A percentile compares a stretch with the other conserved stretches of the same genome.
These are phyloP conservation scores for Cataglyphis livida DNA, from an alignment of 2,888 invertebrate genomes.

Conservation along the genomic window DNA sequence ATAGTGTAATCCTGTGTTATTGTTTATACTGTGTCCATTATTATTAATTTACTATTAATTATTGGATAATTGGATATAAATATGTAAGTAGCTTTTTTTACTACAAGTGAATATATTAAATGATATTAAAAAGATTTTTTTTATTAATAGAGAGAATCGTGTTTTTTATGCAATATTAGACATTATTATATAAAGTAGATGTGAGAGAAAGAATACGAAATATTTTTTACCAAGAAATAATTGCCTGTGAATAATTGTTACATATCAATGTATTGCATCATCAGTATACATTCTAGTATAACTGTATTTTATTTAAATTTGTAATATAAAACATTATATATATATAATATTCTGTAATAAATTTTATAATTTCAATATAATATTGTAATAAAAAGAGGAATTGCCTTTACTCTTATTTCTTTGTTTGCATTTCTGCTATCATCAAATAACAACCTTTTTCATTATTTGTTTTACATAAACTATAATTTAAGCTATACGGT, in stretches of 20 bases:
- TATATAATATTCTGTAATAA: constrained; percentile 10
- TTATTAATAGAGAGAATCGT: constrained; percentile 10
- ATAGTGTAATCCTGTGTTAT: not conserved
- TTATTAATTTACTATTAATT: not conserved
- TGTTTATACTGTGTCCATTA: not conserved
- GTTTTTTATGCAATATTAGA: not conserved
- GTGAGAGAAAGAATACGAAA: not conserved
- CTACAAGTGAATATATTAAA: not conserved
- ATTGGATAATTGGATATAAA: constrained; percentile 6
- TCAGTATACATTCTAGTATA: not conserved
- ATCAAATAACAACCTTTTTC: constrained; percentile 41
- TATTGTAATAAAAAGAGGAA: constrained; percentile 57
- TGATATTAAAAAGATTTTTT: not conserved
- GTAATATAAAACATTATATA: constrained; percentile 27
- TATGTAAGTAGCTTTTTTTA: not conserved
- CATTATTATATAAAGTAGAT: constrained; percentile 14
- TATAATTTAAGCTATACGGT: constrained; percentile 70
- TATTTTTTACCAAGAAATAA: constrained; percentile 11
- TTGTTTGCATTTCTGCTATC: constrained; percentile 2
- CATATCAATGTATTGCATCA: not conserved
- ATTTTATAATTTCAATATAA: constrained; percentile 44
- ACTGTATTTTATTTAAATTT: constrained; percentile 30
- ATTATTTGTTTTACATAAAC: constrained; percentile 42
- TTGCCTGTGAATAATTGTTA: constrained; percentile 13
- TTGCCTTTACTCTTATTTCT: constrained; percentile 62